Evolutionary conservation across 2,888 invertebrate species (phyloP).

Genomic region (Caenorhabditis macrosperma): DNA sequence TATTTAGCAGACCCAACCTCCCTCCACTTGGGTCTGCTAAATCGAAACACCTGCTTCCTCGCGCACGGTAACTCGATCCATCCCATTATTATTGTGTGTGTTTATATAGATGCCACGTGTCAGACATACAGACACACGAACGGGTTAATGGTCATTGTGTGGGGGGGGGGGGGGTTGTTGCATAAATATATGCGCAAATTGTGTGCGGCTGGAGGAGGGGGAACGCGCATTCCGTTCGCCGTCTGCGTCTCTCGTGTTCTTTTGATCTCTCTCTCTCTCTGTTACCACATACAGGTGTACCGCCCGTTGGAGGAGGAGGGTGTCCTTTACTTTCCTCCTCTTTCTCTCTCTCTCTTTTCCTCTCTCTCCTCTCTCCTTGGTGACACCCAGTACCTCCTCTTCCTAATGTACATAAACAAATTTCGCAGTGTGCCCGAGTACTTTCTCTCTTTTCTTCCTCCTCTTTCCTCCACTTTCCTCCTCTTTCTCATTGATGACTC

Average conservation of each 20-base stretch:
- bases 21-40: too few relatives aligned
- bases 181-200: slow-evolving; percentile 16
- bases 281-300: too few relatives aligned
- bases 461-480: not conserved
- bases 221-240: slow-evolving; percentile 19
- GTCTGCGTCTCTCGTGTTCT: slow-evolving; percentile 20
- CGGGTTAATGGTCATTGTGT: slow-evolving; percentile 5
- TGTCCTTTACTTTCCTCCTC: slow-evolving; percentile 22
- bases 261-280: not conserved
- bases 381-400: slow-evolving; percentile 36
- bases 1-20: too few relatives aligned
- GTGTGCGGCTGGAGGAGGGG: too few relatives aligned
- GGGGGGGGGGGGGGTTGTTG: not conserved
- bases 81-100: too few relatives aligned
- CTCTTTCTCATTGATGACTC: not conserved
- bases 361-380: slow-evolving; percentile 3
- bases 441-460: slow-evolving; percentile 4
- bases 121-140: too few relatives aligned
- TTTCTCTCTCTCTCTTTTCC: not conserved
- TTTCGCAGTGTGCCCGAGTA: not conserved
- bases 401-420: slow-evolving; percentile 44
- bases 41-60: too few relatives aligned
- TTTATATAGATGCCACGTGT: not conserved
- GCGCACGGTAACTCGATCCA: too few relatives aligned
- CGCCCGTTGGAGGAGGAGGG: slow-evolving; percentile 14